phyloP scores from a whole-genome alignment of 1,140 invertebrate genomes.

The Drosophila carrolli region DNA sequence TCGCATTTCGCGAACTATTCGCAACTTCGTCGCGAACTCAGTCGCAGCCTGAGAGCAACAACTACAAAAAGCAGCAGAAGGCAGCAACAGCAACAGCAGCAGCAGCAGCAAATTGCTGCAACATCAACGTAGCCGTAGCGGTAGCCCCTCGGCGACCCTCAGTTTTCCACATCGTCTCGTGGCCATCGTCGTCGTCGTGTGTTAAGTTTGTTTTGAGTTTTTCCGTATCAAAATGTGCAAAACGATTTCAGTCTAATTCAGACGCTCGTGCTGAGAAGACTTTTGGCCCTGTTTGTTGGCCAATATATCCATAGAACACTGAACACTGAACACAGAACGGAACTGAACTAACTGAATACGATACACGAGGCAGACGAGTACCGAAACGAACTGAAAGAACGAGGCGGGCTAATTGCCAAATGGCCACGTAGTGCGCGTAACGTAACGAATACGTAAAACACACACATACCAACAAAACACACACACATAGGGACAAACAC shows the following conservation, averaged over 20 bases:
- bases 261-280: conserved; percentile 85
- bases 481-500: conserved; percentile 7
- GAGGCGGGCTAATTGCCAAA: conserved; percentile 45
- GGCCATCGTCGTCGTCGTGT: conserved; percentile 58
- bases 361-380: conserved; percentile 14
- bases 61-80: conserved; percentile 33
- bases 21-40: conserved; percentile 73
- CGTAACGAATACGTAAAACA: conserved; percentile 51
- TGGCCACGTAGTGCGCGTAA: conserved; percentile 67
- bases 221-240: conserved; percentile 85
- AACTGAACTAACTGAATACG: not conserved
- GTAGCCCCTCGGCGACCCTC: conserved; percentile 22
- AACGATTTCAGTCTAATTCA: conserved; percentile 85
- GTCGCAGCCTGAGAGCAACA: conserved; percentile 65
- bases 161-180: conserved; percentile 55
- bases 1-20: conserved; percentile 60
- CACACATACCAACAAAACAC: conserved; percentile 4
- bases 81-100: conserved; percentile 12
- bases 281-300: conserved; percentile 77
- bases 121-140: conserved; percentile 19
- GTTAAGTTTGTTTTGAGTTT: conserved; percentile 84
- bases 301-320: conserved; percentile 39
- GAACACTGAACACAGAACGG: conserved; percentile 3
- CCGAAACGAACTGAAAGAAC: conserved; percentile 27
- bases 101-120: conserved; percentile 33